Conservation (phyloP, 2,888 invertebrate genomes). For the Drosophila neotestacea region DNA sequence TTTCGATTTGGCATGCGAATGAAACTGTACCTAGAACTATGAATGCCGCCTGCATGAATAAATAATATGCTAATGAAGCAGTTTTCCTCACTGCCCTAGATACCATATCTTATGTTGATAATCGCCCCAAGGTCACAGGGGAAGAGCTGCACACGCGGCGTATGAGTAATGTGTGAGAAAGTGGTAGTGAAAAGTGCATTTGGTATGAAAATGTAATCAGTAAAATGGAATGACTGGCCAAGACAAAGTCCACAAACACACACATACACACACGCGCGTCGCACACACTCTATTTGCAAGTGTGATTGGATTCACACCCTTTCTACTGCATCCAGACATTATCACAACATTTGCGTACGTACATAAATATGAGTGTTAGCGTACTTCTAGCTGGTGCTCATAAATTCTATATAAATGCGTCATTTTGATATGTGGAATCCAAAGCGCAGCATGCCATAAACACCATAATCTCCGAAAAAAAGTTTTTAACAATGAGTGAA, state of each 20-base stretch:
- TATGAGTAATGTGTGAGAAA: conserved; percentile 57
- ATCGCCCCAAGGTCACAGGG: conserved; percentile 34
- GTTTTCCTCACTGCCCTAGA: conserved; percentile 3
- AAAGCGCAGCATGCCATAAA: conserved; percentile 63
- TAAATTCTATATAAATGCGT: conserved; percentile 59
- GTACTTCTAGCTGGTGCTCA: conserved; percentile 22
- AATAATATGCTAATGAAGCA: conserved; percentile 44
- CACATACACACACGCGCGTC: background rate
- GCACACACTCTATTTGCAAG: conserved; percentile 6
- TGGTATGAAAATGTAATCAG: conserved; percentile 74
- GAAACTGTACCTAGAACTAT: conserved; percentile 14
- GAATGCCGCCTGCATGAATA: conserved; percentile 27
- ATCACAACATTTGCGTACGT: conserved; percentile 23
- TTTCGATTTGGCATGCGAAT: conserved; percentile 35
- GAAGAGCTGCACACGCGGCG: conserved; percentile 40
- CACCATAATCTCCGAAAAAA: conserved; percentile 30
- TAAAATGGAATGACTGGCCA: conserved; percentile 52
- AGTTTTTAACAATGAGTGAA: conserved; percentile 22
- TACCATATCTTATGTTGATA: conserved; percentile 11
- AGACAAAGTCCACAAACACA: conserved; percentile 15
- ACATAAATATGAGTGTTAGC: background rate
- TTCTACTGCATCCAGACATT: conserved; percentile 21
- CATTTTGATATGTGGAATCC: conserved; percentile 48
- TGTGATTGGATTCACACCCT: conserved; percentile 3
- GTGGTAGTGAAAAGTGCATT: conserved; percentile 34